Conservation (phyloP, 2,888 invertebrate genomes). For the Orthosia cruda region DNA sequence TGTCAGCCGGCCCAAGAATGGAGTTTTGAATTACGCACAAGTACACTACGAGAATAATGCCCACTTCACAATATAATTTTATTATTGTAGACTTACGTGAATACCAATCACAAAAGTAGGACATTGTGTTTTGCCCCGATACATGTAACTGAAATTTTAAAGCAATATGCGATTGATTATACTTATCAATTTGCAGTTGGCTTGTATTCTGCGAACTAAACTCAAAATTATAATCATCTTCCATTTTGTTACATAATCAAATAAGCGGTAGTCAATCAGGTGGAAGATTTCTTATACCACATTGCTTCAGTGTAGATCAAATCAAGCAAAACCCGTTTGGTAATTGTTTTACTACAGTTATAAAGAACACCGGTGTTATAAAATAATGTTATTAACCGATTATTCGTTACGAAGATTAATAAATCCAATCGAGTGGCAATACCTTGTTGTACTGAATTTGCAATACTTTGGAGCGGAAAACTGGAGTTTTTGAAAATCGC, state of each 20-base stretch:
- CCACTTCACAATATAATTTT: not conserved
- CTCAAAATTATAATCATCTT: not conserved
- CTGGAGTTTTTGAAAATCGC: too few relatives aligned
- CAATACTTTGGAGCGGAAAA: not conserved
- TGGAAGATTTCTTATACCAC: constrained; percentile 5
- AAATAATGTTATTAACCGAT: constrained; percentile 10
- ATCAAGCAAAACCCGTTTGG: constrained; percentile 20
- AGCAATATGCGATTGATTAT: not conserved
- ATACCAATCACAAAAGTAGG: constrained; percentile 2
- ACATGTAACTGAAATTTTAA: not conserved
- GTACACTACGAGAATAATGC: not conserved
- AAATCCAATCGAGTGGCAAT: constrained; percentile 35
- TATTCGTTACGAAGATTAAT: constrained; percentile 23
- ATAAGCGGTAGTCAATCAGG: constrained; percentile 2
- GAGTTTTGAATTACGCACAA: not conserved
- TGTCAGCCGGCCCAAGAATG: too few relatives aligned
- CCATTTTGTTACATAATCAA: constrained; percentile 1
- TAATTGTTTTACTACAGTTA: constrained; percentile 22
- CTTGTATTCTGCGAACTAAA: not conserved
- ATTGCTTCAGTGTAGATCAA: constrained; percentile 12
- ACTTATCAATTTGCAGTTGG: not conserved
- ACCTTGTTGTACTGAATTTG: not conserved
- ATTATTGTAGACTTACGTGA: too few relatives aligned
- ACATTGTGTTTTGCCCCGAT: not conserved
- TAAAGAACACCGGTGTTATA: constrained; percentile 11